Evolutionary conservation across 2,888 invertebrate species (phyloP).

Genomic region (Agrotis clavis): DNA sequence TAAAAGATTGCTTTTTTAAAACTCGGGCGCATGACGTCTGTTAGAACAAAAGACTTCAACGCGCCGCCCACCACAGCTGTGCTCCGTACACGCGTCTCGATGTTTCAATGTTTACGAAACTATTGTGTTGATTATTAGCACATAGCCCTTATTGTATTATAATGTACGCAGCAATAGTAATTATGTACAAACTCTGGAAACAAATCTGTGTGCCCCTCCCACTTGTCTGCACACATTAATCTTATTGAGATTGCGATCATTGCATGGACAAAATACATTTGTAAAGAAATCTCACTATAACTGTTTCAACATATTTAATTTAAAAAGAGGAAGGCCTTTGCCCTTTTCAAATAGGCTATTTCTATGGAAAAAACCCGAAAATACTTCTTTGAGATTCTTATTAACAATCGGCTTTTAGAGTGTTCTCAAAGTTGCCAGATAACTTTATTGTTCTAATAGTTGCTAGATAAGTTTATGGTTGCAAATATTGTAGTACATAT

Average conservation of each 20-base stretch:
- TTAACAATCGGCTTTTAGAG: not conserved
- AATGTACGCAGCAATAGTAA: not conserved
- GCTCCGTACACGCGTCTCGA: conserved; percentile 1
- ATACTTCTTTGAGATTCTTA: no score
- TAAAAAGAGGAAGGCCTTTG: not conserved
- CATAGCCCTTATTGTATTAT: conserved; percentile 4
- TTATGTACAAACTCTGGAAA: not conserved
- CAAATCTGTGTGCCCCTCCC: conserved; percentile 4
- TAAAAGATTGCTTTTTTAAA: not conserved
- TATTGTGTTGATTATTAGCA: conserved; percentile 25
- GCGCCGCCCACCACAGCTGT: conserved; percentile 60
- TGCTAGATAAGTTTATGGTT: not conserved
- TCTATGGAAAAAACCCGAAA: not conserved
- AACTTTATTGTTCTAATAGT: not conserved
- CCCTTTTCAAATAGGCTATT: not conserved
- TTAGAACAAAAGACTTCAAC: conserved; percentile 77
- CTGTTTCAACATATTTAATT: not conserved
- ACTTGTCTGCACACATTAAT: conserved; percentile 25
- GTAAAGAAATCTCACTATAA: not conserved
- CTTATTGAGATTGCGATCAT: not conserved
- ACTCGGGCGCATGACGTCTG: not conserved
- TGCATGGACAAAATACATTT: not conserved
- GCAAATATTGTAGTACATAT: not conserved
- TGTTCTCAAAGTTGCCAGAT: not conserved
- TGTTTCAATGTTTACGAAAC: conserved; percentile 34